These are phyloP conservation scores for Chaitophorus viminalis DNA, from an alignment of 2,888 invertebrate genomes.

Conservation along the genomic window DNA sequence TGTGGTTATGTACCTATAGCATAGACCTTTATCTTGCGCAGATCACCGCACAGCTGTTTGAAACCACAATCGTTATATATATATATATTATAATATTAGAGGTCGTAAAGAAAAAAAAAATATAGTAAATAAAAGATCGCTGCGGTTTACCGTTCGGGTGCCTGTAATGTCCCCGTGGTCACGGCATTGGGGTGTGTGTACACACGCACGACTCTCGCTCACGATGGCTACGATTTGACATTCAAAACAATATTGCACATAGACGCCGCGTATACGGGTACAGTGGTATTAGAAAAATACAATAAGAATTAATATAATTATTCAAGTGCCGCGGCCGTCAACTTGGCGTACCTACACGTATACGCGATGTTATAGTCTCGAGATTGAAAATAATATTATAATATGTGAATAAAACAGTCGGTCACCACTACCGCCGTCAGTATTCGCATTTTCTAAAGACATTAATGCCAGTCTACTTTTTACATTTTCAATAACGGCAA, in stretches of 20 bases:
- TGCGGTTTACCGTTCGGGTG: background rate
- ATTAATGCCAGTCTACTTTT: slow-evolving; percentile 56
- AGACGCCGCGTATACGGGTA: background rate
- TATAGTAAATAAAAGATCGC: slow-evolving; percentile 2
- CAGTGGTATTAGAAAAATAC: background rate
- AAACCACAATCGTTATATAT: slow-evolving; percentile 10
- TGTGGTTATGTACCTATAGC: background rate
- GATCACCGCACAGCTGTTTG: background rate
- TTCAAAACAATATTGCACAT: slow-evolving; percentile 18
- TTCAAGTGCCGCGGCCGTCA: slow-evolving; percentile 14
- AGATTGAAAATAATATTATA: slow-evolving; percentile 33
- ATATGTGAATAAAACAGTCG: slow-evolving; percentile 46
- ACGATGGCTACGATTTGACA: slow-evolving; percentile 7
- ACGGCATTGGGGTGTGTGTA: slow-evolving; percentile 10
- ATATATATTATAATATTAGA: background rate
- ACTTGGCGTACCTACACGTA: too few species aligned
- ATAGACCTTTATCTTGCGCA: background rate
- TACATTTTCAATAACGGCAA: slow-evolving; percentile 56
- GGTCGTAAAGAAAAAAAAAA: slow-evolving; percentile 3
- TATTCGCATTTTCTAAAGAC: slow-evolving; percentile 58
- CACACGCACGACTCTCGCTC: slow-evolving; percentile 14
- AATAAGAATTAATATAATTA: slow-evolving; percentile 3
- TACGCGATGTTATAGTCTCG: background rate
- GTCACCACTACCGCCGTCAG: slow-evolving; percentile 6
- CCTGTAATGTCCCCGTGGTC: slow-evolving; percentile 5